Conservation (phyloP, 2,888 invertebrate genomes). For the Tachina lurida region DNA sequence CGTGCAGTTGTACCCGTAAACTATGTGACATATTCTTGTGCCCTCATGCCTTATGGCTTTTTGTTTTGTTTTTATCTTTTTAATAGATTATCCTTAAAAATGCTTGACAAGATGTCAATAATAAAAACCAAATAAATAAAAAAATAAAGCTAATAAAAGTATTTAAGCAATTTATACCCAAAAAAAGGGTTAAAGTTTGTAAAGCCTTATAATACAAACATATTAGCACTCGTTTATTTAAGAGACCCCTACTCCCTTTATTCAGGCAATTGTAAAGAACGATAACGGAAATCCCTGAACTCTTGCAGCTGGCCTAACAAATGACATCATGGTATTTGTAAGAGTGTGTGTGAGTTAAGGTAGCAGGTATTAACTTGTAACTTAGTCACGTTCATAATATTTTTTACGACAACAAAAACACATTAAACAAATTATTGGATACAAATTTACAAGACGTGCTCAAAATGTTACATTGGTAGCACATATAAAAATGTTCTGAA, state of each 20-base stretch:
- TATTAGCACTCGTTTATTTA: constrained; percentile 15
- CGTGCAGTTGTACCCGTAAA: too few species aligned
- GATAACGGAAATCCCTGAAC: constrained; percentile 40
- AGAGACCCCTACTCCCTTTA: constrained; percentile 30
- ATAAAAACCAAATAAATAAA: constrained; percentile 66
- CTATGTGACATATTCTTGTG: too few species aligned
- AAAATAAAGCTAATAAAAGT: constrained; percentile 45
- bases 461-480: neutral
- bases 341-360: neutral
- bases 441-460: constrained; percentile 24
- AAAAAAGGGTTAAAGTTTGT: constrained; percentile 39
- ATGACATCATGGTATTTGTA: neutral
- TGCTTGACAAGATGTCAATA: constrained; percentile 68
- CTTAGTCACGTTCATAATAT: constrained; percentile 58
- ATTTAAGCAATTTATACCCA: neutral
- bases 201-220: neutral
- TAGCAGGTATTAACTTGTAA: constrained; percentile 19
- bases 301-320: neutral
- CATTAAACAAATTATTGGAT: constrained; percentile 1
- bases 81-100: constrained; percentile 61
- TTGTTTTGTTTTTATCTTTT: constrained; percentile 23
- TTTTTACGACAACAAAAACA: neutral
- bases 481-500: neutral
- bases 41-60: neutral
- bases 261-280: constrained; percentile 34